Conservation (phyloP, 2,888 invertebrate genomes). For the Luffia ferchaultella region DNA sequence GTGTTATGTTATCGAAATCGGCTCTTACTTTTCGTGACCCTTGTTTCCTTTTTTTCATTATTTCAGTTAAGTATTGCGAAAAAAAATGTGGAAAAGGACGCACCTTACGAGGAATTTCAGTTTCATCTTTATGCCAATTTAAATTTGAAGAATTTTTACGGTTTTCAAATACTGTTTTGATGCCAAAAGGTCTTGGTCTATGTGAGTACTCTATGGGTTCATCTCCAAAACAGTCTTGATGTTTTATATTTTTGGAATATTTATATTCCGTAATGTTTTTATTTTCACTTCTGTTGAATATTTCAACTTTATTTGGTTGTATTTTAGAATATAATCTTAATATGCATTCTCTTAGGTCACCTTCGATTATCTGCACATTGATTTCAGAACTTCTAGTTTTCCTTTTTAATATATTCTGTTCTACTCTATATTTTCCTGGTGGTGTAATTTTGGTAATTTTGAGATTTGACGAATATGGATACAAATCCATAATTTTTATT, state of each 20-base stretch:
- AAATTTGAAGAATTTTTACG: too few relatives aligned
- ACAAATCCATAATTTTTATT: conserved; percentile 33
- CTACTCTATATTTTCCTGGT: too few relatives aligned
- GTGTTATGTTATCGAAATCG: too few relatives aligned
- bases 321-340: conserved; percentile 32
- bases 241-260: conserved; percentile 28
- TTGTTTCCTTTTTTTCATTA: too few relatives aligned
- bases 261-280: conserved; percentile 23
- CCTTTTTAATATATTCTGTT: conserved; percentile 24
- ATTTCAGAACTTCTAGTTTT: conserved; percentile 26
- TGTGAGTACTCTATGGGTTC: conserved; percentile 16
- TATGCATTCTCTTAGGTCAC: conserved; percentile 33
- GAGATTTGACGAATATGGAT: conserved; percentile 41
- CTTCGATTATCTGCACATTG: conserved; percentile 42
- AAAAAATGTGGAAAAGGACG: too few relatives aligned
- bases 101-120: too few relatives aligned
- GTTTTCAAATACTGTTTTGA: too few relatives aligned
- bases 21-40: too few relatives aligned
- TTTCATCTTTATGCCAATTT: too few relatives aligned
- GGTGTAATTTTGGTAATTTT: too few relatives aligned
- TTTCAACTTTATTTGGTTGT: conserved; percentile 31
- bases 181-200: conserved; percentile 19
- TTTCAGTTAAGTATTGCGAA: too few relatives aligned
- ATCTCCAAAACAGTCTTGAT: conserved; percentile 13
- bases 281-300: conserved; percentile 32